Evolutionary conservation across 2,888 invertebrate species (phyloP), one percentile per base, ranked within the genome.

Genomic region (Chesias legatella): DNA sequence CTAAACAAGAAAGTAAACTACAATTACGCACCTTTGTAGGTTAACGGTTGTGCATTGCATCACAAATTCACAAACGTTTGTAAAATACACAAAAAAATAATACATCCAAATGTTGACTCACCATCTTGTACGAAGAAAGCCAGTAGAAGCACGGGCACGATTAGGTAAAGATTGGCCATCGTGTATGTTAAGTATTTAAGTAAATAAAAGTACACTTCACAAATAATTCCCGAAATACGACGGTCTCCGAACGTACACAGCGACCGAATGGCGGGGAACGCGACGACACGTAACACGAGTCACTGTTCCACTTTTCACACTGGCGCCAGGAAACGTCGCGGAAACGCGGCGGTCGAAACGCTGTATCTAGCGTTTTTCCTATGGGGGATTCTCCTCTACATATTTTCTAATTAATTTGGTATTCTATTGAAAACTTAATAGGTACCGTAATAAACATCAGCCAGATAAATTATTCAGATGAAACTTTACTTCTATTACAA

Each of bases 141-240:
- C 33, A 85, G 55, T 34, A 86, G 60, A n/a, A 86, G 66, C 39
- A 83, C 72, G 22, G 86, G 76, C 59, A 85, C 80, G 43, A 85
- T 55, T 28, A 83, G 47, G 27, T 73, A 61, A 20, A 85, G 60
- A 49, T 74, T 80, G 40, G 79, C 76, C 86, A 86, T 86, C 7
- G n/a, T 67, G 53, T 73, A 53, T 20, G 31, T 47, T 49, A 29
- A 32, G 46, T 56, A 48, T 56, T 37, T 53, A 53, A 37, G 53
- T 55, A 53, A n/a, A n/a, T n/a, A 56, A 63, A 53, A 58, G 48
- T 56, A 55, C 63, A 57, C 50, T 51, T 59, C 55, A 57, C 58
- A 60, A 59, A 58, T 56, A 59, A 59, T 58, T 58, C 60, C 63
- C 58, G 42, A 41, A n/a, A 36, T 50, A 58, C 74, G 73, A 53